Base-by-base conservation (phyloP, 2,888 invertebrate genomes). In the Scrobipalpa atriplicella region DNA sequence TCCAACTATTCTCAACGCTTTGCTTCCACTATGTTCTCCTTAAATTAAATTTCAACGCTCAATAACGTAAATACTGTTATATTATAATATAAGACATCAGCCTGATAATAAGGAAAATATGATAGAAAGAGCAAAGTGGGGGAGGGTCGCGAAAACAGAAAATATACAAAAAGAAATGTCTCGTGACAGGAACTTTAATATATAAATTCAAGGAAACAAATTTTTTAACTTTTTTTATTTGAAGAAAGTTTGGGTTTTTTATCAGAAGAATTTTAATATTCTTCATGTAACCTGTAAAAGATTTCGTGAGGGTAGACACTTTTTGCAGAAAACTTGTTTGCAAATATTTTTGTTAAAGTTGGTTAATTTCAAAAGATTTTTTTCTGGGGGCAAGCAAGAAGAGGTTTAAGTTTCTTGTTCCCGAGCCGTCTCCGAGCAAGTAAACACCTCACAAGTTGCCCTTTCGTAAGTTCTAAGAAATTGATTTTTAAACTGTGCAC, bases 401-500 rank as follows among this genome's bases (percentile, higher is more conserved):
- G 72, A 74, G 74, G 80, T 83, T 84, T 78, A 85, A 87, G 82
- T 87, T 87, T 84, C 73, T 75, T 77, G 80, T 80, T 81, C 80
- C 80, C 77, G 82, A 76, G 73, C 75, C 74, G 78, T 73, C 75
- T 76, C 74, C 75, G 76, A 72, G 72, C 75, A 74, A 83, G 86
- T 84, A 86, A 89, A 88, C 88, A 88, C 86, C 84, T 86, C 76
- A 74, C 81, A 86, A 89, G 81, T 90, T 87, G 83, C 82, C 84
- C 81, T 86, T 83, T 82, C 80, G 76, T 75, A 78, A 83, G 80
- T 85, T 84, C 76, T 78, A 80, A 86, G 84, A 85, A 90, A 91
- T 90, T 91, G 90, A 91, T 91, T 91, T 91, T 91, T 87, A 87
- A 89, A 86, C 88, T 86, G 85, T 81, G 83, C 86, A 86, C 86